These are phyloP conservation scores for Triops cancriformis DNA, from an alignment of 1,140 invertebrate species.

Conservation along the genomic window DNA sequence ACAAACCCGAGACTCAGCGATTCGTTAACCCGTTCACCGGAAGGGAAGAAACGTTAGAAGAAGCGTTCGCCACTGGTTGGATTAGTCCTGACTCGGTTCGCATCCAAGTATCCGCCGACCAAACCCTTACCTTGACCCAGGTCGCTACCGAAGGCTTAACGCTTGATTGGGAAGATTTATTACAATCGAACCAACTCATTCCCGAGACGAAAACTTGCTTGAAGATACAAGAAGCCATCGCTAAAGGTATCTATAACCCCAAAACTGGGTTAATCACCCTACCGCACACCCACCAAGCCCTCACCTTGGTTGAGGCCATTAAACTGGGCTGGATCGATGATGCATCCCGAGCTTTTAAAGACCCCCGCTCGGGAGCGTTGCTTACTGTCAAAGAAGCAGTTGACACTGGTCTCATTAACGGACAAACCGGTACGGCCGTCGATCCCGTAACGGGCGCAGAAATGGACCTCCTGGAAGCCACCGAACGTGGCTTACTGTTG, in stretches of 20 bases:
- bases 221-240: slow-evolving; percentile 71
- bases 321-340: slow-evolving; percentile 62
- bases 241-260: slow-evolving; percentile 69
- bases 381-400: slow-evolving; percentile 74
- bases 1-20: slow-evolving; percentile 60
- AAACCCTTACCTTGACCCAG: slow-evolving; percentile 57
- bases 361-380: slow-evolving; percentile 64
- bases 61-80: slow-evolving; percentile 61
- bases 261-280: slow-evolving; percentile 57
- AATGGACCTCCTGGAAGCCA: slow-evolving; percentile 65
- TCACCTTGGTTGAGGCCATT: slow-evolving; percentile 73
- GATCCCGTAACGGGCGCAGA: slow-evolving; percentile 64
- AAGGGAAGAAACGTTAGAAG: slow-evolving; percentile 56
- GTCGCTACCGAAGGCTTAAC: slow-evolving; percentile 51
- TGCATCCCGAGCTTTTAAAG: slow-evolving; percentile 68
- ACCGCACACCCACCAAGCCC: slow-evolving; percentile 57
- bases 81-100: slow-evolving; percentile 58
- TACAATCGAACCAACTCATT: slow-evolving; percentile 42
- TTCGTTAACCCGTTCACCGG: slow-evolving; percentile 73
- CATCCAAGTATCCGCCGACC: slow-evolving; percentile 63
- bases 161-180: neutral
- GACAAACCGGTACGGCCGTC: slow-evolving; percentile 62
- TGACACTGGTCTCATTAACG: slow-evolving; percentile 66
- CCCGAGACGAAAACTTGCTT: slow-evolving; percentile 64
- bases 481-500: slow-evolving; percentile 68